Percentiles rank a stretch among this genome's conserved stretches.
Evolutionary conservation across 2,797 vertebrate species (phyloP).

Genomic region (Notolepis coatsorum): DNA sequence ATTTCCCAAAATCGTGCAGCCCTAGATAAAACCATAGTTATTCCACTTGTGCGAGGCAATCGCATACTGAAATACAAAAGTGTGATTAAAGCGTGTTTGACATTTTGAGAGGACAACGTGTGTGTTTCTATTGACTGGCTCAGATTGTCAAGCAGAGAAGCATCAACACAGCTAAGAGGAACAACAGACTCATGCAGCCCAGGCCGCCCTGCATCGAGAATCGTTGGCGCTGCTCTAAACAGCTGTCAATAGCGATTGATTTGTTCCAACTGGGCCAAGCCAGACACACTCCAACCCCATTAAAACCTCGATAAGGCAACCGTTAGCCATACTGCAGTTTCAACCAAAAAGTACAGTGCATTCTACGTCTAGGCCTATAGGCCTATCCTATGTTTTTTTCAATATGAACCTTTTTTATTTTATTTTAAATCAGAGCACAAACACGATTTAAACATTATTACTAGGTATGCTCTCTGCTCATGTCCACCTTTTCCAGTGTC

Average conservation of each 20-base stretch:
- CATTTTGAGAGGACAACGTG: no score
- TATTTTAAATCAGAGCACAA: slow-evolving; percentile 3
- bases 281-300: slow-evolving; percentile 37
- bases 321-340: slow-evolving; percentile 36
- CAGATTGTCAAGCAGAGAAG: slow-evolving; percentile 52
- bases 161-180: slow-evolving; percentile 36
- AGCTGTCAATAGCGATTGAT: slow-evolving; percentile 61
- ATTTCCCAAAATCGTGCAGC: no score
- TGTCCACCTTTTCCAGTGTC: slow-evolving; percentile 11
- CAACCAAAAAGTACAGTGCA: no score
- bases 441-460: not conserved
- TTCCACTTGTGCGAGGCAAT: no score
- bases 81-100: no score
- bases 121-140: no score
- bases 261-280: slow-evolving; percentile 46
- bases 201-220: slow-evolving; percentile 35
- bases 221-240: slow-evolving; percentile 41
- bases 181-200: slow-evolving; percentile 32
- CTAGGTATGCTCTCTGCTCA: slow-evolving; percentile 4
- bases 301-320: slow-evolving; percentile 40
- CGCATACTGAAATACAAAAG: no score
- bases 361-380: no score
- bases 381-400: slow-evolving; percentile 4
- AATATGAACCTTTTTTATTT: not conserved
- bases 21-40: no score